Evolutionary conservation across 2,888 invertebrate species (phyloP), one percentile per base, ranked within the genome.

Genomic region (Exocentrus adspersus): DNA sequence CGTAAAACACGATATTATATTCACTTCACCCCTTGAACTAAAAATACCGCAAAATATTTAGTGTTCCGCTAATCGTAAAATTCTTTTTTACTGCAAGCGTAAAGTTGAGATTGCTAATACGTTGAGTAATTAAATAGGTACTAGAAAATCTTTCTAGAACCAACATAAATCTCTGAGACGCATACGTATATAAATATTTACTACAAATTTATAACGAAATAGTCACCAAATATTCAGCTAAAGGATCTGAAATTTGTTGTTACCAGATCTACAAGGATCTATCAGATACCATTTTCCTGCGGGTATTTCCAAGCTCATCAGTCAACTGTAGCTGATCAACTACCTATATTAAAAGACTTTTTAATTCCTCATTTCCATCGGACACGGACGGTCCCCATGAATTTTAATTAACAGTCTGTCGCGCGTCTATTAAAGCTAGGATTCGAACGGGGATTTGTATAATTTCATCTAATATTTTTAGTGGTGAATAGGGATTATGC

Each of bases 381-480:
- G 10, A 5, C 10, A 19, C 7, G 50, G 7, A 28, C 14, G 50
- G 16, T 4, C 30, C 32, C 32, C 52, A 53, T 53, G 52, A 37
- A 53, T 53, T 53, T 53, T 41, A 53, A 53, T n/a, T n/a, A n/a
- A 16, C 51, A 52, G n/a, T 52, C 20, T 19, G 20, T 32, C 2
- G 9, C 30, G 32, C 5, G 30, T 52, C 12, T 52, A 52, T 52
- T 52, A 52, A 37, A 17, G n/a, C n/a, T n/a, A n/a, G n/a, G n/a
- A n/a, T n/a, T n/a, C n/a, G n/a, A n/a, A n/a, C n/a, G n/a, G 7
- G 24, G 24, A 24, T 24, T 24, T 24, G 24, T 24, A 12, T 12
- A 41, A 53, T 53, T 41, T 41, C 3, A 53, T 53, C 37, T 45
- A 19, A 45, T 19, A 45, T 20, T 45, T 45, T 16, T 45, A 45